A percentile compares a stretch with the other conserved stretches of the same genome.
These are phyloP conservation scores for Caenorhabditis becei DNA, from an alignment of 2,888 invertebrate genomes.

Conservation along the genomic window DNA sequence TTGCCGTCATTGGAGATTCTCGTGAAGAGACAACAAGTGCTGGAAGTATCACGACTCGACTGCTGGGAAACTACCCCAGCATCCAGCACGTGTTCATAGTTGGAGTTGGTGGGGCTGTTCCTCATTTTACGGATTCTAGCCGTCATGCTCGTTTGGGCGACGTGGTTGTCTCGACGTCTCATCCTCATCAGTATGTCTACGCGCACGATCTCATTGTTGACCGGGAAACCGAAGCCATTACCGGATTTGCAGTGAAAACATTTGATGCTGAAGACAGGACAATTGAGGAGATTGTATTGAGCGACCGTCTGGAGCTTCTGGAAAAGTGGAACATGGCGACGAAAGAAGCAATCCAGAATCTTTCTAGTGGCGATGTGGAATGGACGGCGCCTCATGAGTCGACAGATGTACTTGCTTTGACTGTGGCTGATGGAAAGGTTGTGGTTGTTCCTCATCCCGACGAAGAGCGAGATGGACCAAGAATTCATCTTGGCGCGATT, in stretches of 20 bases:
- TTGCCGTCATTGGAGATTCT: constrained; percentile 88
- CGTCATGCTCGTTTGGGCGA: constrained; percentile 87
- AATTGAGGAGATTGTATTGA: constrained; percentile 36
- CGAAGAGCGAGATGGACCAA: constrained; percentile 64
- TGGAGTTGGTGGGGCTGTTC: constrained; percentile 96
- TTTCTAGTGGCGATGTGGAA: constrained; percentile 66
- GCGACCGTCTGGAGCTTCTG: constrained; percentile 48
- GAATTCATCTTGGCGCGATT: constrained; percentile 75
- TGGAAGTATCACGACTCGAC: constrained; percentile 94
- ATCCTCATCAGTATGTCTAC: constrained; percentile 77
- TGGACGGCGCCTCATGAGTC: constrained; percentile 71
- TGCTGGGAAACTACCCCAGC: constrained; percentile 90
- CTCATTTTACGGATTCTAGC: constrained; percentile 94
- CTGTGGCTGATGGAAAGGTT: constrained; percentile 77
- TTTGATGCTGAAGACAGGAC: constrained; percentile 25
- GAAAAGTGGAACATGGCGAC: constrained; percentile 44
- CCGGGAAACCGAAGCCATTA: constrained; percentile 72
- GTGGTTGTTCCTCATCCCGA: constrained; percentile 81
- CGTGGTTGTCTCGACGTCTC: constrained; percentile 72
- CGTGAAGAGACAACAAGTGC: constrained; percentile 96
- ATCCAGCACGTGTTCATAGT: constrained; percentile 96
- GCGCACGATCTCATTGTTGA: constrained; percentile 76
- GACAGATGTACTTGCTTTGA: constrained; percentile 76
- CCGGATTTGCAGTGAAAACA: constrained; percentile 63
- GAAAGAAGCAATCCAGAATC: constrained; percentile 28